Evolutionary conservation across 2,113 vertebrate species (phyloP).

Genomic region (Sigmodon hispidus): DNA sequence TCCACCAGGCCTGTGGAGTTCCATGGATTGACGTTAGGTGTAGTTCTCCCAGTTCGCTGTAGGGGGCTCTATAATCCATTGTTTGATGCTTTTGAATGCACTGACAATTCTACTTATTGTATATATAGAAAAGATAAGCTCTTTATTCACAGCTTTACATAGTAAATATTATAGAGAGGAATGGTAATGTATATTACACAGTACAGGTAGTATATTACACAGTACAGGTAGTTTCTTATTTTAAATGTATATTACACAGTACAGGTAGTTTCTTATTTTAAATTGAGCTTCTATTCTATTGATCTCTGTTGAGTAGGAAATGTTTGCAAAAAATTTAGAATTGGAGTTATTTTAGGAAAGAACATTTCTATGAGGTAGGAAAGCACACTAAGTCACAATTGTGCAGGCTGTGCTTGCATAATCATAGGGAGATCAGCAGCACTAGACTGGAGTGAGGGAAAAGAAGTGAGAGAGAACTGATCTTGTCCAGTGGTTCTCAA

Average conservation of each 20-base stretch:
- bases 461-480: neutral
- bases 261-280: neutral
- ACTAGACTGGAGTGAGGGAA: neutral
- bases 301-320: neutral
- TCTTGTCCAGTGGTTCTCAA: neutral
- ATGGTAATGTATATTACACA: neutral
- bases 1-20: neutral
- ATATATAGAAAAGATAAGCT: neutral
- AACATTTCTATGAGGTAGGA: neutral
- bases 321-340: neutral
- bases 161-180: neutral
- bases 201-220: no score
- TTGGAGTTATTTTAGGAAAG: neutral
- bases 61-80: neutral
- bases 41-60: neutral
- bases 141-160: neutral
- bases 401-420: neutral
- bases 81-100: neutral
- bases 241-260: conserved; percentile 6
- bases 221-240: neutral
- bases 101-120: neutral
- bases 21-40: neutral
- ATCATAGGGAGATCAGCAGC: neutral
- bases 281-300: neutral
- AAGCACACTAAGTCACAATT: neutral